Base-by-base conservation (phyloP, 2,888 invertebrate species). In the Chaetogeoica ovagalla region DNA sequence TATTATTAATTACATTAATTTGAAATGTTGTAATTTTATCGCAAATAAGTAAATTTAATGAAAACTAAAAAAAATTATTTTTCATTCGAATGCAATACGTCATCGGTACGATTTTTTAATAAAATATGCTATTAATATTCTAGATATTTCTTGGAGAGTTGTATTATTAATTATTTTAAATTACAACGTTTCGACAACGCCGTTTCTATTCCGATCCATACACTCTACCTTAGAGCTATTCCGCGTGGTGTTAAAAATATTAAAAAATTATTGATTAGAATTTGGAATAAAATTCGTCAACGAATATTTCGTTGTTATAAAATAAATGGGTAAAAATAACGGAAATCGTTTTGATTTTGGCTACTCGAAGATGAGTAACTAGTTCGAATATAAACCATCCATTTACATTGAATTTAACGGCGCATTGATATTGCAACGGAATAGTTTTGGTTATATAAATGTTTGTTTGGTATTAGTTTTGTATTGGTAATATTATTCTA, bases 361-460 rank as follows among this genome's bases (percentile, higher is more conserved):
- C 30, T 30, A 30, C 30, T 30, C 30, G 30, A 4, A 30, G 30
- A 30, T 4, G 48, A 48, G 48, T 48, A 13, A 13, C 15, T 48
- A 48, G 13, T 11, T 1, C 11, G 48, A 48, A 15, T 3, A 15
- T 48, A 48, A 3, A 43, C 1, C 6, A 6, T 43, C 2, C 48
- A 13, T 48, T 11, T 48, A 48, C 8, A 48, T 48, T 13, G 13
- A 48, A 11, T 1, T 48, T 15, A 48, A 48, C 13, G 15, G 59
- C 21, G 21, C 21, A 21, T 59, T 2, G 11, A 7, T 59, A 21
- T 59, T 48, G 17, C 17, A 23, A 48, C 37, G 73, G 73, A 73
- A 73, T 73, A 73, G 52, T 73, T 63, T n/a, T 48, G 59, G 13
- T 48, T 62, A 30, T 59, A 7, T 21, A 59, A 21, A 59, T 7